phyloP scores from a whole-genome alignment of 2,888 invertebrate genomes.

The Parnassius mnemosyne region DNA sequence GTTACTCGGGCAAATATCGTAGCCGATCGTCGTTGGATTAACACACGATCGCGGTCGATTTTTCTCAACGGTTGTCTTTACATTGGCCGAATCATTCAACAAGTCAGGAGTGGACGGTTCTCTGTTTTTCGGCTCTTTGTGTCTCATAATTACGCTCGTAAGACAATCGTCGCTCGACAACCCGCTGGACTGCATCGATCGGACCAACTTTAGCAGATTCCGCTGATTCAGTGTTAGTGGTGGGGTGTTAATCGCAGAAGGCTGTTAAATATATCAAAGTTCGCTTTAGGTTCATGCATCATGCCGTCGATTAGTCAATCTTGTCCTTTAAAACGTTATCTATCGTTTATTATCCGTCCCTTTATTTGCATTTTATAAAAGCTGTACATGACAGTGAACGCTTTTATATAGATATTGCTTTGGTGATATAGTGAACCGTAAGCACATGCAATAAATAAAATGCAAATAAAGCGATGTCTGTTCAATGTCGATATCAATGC shows the following conservation, averaged over 20 bases:
- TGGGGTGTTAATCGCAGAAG: constrained; percentile 75
- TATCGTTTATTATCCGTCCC: constrained; percentile 45
- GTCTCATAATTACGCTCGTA: constrained; percentile 75
- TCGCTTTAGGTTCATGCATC: constrained; percentile 72
- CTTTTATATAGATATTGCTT: constrained; percentile 45
- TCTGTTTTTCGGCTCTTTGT: constrained; percentile 70
- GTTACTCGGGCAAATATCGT: constrained; percentile 73
- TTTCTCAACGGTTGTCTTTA: constrained; percentile 74
- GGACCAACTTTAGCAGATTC: constrained; percentile 79
- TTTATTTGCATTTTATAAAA: constrained; percentile 80
- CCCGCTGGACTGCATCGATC: constrained; percentile 79
- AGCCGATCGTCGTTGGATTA: constrained; percentile 75
- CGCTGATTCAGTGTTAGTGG: constrained; percentile 81
- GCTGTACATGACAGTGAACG: constrained; percentile 72
- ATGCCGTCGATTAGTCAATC: constrained; percentile 59
- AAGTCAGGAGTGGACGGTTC: constrained; percentile 81
- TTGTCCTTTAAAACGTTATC: constrained; percentile 28
- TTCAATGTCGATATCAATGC: constrained; percentile 47
- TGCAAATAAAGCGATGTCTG: constrained; percentile 78
- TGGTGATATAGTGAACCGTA: constrained; percentile 62
- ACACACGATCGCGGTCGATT: constrained; percentile 86
- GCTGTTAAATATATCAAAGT: constrained; percentile 79
- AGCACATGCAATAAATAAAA: constrained; percentile 79
- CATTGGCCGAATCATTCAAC: constrained; percentile 77
- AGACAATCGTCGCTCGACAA: constrained; percentile 78